Base-by-base conservation (phyloP, 2,888 invertebrate species). In the Mythimna ferrago region DNA sequence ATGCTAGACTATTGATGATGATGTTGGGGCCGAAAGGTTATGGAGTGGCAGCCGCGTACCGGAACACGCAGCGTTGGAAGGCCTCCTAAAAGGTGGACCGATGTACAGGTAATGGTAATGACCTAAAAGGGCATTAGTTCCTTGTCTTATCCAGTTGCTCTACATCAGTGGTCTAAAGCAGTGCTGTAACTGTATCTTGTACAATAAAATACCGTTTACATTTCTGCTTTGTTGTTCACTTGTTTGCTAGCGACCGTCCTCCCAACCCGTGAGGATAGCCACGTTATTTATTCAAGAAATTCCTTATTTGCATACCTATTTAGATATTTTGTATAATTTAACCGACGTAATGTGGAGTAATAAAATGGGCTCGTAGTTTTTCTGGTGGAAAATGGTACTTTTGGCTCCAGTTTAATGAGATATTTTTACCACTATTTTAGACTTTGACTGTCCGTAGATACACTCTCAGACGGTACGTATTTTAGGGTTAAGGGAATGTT, bases 121-220 rank as follows among this genome's bases (percentile, higher is more conserved):
- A 32, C 32, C 32, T 32, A 32, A 32, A 32, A 26, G 2, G 5
- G 10, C 9, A 6, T 1, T 19, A 1, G 1, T 48, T 0, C 2
- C 0, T 19, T 71, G 70, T 63, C 84, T 11, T 44, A 72, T 85
- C 87, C 61, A 84, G 71, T 64, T 19, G 21, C 65, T 80, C 51
- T 82, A 88, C 56, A 82, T 86, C 82, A 67, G 66, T 73, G 77
- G 48, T 80, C 66, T 53, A 44, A 58, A 77, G 62, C 76, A 70
- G 67, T 66, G 77, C 80, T 79, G 83, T 85, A 87, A 90, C 90
- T 86, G 88, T 91, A 90, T 90, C 89, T 92, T 88, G 87, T 76
- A 88, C 90, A 89, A 91, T 92, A 92, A 93, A 93, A 92, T 89
- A 92, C 89, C 88, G 90, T 91, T 92, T 93, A 92, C 92, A 91